phyloP scores from a whole-genome alignment of 2,888 invertebrate species.

The Homarus gammarus region DNA sequence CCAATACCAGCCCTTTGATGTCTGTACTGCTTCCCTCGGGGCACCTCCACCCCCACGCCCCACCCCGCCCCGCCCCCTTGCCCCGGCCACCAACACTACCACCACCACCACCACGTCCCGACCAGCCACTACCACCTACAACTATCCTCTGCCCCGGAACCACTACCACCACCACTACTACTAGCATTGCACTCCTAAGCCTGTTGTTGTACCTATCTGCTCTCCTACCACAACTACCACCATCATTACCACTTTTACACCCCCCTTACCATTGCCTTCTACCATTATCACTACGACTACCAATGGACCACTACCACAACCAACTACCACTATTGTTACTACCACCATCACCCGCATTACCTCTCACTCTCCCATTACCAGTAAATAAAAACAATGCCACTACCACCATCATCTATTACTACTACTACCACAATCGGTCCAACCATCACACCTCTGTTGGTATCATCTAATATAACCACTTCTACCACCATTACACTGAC shows the following conservation, averaged over 20 bases:
- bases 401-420: too few species aligned
- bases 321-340: not conserved
- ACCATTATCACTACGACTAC: not conserved
- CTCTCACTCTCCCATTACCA: too few species aligned
- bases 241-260: not conserved
- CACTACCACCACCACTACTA: not conserved
- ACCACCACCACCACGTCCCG: not conserved
- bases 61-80: not conserved
- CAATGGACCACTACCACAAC: not conserved
- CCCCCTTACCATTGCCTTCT: not conserved
- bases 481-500: not conserved
- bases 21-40: conserved; percentile 66
- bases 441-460: not conserved
- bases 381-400: too few species aligned
- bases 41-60: conserved; percentile 3
- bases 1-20: conserved; percentile 70
- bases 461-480: not conserved
- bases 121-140: not conserved
- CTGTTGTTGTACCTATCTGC: not conserved
- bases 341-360: not conserved
- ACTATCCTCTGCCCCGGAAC: not conserved
- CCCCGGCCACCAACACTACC: not conserved
- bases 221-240: not conserved
- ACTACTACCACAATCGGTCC: not conserved
- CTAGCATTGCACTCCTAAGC: not conserved